Evolutionary conservation across 2,113 vertebrate genomes (phyloP).

Genomic region (Budorcas taxicolor): DNA sequence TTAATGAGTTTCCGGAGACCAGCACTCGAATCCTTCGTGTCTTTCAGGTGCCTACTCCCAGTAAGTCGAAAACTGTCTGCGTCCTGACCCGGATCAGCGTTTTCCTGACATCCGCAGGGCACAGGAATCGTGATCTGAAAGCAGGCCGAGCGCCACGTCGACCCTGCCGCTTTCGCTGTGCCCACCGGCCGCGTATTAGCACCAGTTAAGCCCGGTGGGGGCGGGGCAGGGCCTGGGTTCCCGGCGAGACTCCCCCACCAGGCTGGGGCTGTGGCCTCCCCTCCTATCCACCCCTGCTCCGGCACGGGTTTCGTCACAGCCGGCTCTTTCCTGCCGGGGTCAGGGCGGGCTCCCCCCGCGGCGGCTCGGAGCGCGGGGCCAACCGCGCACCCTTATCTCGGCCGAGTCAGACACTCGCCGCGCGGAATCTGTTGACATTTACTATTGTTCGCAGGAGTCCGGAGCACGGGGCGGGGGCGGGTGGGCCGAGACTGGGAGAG

Average conservation of each 20-base stretch:
- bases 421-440: constrained; percentile 75
- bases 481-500: neutral
- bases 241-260: neutral
- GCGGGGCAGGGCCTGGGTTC: constrained; percentile 31
- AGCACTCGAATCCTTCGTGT: neutral
- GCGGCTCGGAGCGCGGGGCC: constrained; percentile 56
- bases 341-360: neutral
- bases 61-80: neutral
- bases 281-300: neutral
- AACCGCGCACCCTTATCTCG: constrained; percentile 36
- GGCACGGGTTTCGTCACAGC: neutral
- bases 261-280: neutral
- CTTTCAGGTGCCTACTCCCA: constrained; percentile 17
- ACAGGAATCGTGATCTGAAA: neutral
- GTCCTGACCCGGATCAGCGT: constrained; percentile 1
- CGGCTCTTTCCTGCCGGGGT: constrained; percentile 59
- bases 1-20: constrained; percentile 46
- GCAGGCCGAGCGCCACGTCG: constrained; percentile 20
- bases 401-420: constrained; percentile 54
- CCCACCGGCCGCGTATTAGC: neutral
- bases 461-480: constrained; percentile 40
- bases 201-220: constrained; percentile 14
- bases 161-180: neutral
- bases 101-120: neutral
- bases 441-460: constrained; percentile 73